Base-by-base conservation (phyloP, 2,113 vertebrate species). In the Paramormyrops kingsleyae region DNA sequence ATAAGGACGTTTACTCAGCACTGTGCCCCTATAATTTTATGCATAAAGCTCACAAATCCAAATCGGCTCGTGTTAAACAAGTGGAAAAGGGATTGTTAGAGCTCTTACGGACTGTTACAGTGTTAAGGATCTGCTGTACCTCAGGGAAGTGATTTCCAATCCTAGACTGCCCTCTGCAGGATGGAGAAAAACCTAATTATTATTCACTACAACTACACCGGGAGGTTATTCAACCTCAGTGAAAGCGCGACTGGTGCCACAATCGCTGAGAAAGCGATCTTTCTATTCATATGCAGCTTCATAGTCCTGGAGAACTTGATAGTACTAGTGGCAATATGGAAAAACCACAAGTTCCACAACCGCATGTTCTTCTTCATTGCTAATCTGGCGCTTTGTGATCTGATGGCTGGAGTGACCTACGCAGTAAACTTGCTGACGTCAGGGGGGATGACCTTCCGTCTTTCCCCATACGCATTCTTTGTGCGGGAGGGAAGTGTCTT, bases 281-380 rank as follows among this genome's bases (percentile, higher is more conserved):
- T 97, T 94, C 93, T 99, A n/a, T 89, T 97, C 62, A 91, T 99
- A 4, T 98, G 98, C 94, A 95, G 97, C 94, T 96, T 98, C 91
- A 99, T 99, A 53, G 95, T 99, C 66, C 90, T 99, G 93, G 99
- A 99, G 95, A 99, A 99, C 94, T 90, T 99, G 90, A 96, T 98
- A 90, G 98, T 99, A 12, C 93, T 99, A 91, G 94, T 98, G 31
- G 98, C 97, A 91, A 98, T 99, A 93, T 99, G 98, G 97, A 97
- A 97, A 92, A 99, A 99, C 93, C 97, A 98, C 90, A 95, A 95
- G 90, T 98, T 99, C 92, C 98, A 99, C 94, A 99, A 98, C 88
- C 97, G 98, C 91, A 99, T 99, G 98, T 99, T 99, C 95, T 99
- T 97, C 91, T 99, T 99, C 94, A 99, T 99, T 21, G 98, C 95